Evolutionary conservation across 2,888 invertebrate species (phyloP).

Genomic region (Neoitamus cyanurus): DNA sequence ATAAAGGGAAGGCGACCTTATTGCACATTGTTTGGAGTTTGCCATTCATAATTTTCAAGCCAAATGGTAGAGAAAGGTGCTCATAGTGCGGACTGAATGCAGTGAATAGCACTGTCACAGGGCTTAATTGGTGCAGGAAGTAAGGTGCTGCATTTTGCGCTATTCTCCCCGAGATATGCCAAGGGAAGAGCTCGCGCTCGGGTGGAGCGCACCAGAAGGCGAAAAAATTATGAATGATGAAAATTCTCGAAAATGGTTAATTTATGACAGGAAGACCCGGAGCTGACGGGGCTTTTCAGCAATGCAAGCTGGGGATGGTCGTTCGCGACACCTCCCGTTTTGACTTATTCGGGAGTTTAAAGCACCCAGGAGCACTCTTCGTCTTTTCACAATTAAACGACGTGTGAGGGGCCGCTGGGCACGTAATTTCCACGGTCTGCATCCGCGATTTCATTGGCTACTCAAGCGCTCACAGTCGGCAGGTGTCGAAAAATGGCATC

Average conservation of each 20-base stretch:
- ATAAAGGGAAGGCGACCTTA: constrained; percentile 18
- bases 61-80: constrained; percentile 14
- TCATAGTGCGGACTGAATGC: neutral
- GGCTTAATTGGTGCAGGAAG: constrained; percentile 32
- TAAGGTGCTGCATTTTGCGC: constrained; percentile 33
- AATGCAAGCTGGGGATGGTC: neutral
- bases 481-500: neutral
- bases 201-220: neutral
- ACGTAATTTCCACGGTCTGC: neutral
- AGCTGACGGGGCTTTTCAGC: constrained; percentile 9
- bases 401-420: neutral
- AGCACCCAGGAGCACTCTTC: neutral
- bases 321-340: neutral
- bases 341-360: neutral
- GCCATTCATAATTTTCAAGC: constrained; percentile 11
- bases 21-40: constrained; percentile 27
- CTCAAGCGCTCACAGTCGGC: neutral
- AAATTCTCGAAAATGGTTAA: constrained; percentile 12
- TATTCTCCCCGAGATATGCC: neutral
- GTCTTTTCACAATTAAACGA: neutral
- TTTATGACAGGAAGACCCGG: constrained; percentile 9
- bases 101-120: constrained; percentile 18
- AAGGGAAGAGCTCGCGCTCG: neutral
- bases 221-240: constrained; percentile 26
- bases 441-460: neutral